phyloP scores from a whole-genome alignment of 2,888 invertebrate genomes.

The Bhutanitis thaidina region DNA sequence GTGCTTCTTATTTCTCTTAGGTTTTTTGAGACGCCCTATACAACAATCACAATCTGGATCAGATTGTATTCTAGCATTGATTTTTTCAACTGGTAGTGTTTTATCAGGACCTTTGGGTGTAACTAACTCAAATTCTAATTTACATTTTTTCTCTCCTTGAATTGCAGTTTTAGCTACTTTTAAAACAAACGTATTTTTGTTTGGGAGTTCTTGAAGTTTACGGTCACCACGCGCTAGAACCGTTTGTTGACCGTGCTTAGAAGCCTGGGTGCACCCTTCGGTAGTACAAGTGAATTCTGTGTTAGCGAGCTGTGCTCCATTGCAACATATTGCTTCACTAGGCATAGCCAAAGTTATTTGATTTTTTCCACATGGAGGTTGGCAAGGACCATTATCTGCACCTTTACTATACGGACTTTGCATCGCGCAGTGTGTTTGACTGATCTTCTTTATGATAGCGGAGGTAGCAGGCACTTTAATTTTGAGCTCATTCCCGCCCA shows the following conservation, averaged over 20 bases:
- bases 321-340: slow-evolving; percentile 55
- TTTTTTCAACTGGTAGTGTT: slow-evolving; percentile 67
- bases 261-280: slow-evolving; percentile 57
- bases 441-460: slow-evolving; percentile 68
- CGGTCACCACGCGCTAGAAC: slow-evolving; percentile 48
- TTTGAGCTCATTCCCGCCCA: slow-evolving; percentile 69
- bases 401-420: slow-evolving; percentile 55
- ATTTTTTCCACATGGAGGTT: slow-evolving; percentile 65
- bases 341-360: slow-evolving; percentile 64
- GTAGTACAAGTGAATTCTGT: slow-evolving; percentile 71
- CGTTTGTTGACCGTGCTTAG: slow-evolving; percentile 54
- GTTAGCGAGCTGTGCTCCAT: slow-evolving; percentile 48
- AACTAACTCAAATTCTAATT: slow-evolving; percentile 82
- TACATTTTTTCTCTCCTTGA: slow-evolving; percentile 82
- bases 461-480: slow-evolving; percentile 65
- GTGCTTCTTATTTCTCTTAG: slow-evolving; percentile 37
- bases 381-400: slow-evolving; percentile 44
- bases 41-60: slow-evolving; percentile 61
- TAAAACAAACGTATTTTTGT: slow-evolving; percentile 81
- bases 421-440: slow-evolving; percentile 66
- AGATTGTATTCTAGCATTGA: slow-evolving; percentile 52
- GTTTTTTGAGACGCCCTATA: slow-evolving; percentile 40
- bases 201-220: slow-evolving; percentile 61
- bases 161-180: slow-evolving; percentile 84
- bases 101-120: slow-evolving; percentile 82